Evolutionary conservation across 2,113 vertebrate genomes (phyloP), one percentile per base, ranked within the genome.

Genomic region (Pelecanus crispus): DNA sequence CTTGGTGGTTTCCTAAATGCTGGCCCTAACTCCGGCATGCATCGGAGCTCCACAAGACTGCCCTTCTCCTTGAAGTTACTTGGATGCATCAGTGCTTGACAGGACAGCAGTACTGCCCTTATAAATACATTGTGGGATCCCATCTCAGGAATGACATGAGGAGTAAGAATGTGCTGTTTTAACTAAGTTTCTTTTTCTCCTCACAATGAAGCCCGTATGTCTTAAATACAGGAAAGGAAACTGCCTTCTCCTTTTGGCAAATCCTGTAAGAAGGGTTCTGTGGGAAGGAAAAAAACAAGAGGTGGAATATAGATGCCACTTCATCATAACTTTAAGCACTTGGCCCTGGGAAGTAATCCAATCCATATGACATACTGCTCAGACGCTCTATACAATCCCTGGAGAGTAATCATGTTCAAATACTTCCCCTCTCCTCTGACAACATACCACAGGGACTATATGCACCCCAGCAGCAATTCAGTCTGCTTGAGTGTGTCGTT

Each of bases 231-330:
- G 70, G 42, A 89, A 81, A 95, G 52, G 20, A 88, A 89, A 65
- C 18, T n/a, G 38, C 17, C 56, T 92, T 74, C 73, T 94, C 22
- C 29, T 84, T 94, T 89, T 79, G 89, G 77, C 94, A 95, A 94
- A 47, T 67, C 44, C 56, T 81, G 6, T 65, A 79, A 74, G 83
- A 85, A 81, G 71, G 61, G 34, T 72, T 94, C 77, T 75, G 45
- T 50, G 42, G 44, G 47, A 85, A 91, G 29, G 14, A 8, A 31
- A 83, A 81, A 88, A 32, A 2, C 55, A 85, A 88, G 90, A 85
- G 66, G 74, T 79, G 44, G 74, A 79, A 85, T 82, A 92, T 28
- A 68, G 71, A 71, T 90, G 74, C 66, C 66, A 90, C 49, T 94
- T 77, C 90, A 92, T 56, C 88, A 38, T 42, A 22, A 74, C 40